Percentiles rank a stretch among this genome's conserved stretches.
phyloP scores from a whole-genome alignment of 2,797 vertebrate species.

The Mallotus villosus region DNA sequence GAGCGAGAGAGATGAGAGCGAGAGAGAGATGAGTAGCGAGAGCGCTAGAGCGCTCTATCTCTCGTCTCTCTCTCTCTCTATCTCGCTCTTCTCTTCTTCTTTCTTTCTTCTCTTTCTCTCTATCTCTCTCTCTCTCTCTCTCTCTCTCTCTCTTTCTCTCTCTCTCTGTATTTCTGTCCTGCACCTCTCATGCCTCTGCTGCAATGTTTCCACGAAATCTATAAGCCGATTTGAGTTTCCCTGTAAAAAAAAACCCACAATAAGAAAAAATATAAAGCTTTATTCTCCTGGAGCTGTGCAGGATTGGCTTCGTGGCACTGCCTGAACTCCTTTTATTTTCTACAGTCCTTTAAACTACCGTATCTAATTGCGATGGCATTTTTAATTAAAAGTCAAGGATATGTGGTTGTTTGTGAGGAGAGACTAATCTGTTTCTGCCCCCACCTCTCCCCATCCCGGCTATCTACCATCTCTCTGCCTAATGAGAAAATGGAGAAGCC shows the following conservation, averaged over 20 bases:
- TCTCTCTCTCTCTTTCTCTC: no score
- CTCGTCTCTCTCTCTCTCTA: constrained; percentile 57
- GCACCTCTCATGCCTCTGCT: constrained; percentile 63
- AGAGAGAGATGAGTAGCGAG: no score
- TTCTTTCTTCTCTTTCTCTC: constrained; percentile 27
- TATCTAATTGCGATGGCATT: constrained; percentile 84
- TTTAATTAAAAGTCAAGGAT: constrained; percentile 86
- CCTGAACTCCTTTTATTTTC: constrained; percentile 71
- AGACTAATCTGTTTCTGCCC: constrained; percentile 78
- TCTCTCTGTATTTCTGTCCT: constrained; percentile 58
- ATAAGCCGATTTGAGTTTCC: constrained; percentile 79
- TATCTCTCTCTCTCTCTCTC: constrained; percentile 26
- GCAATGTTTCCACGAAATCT: constrained; percentile 65
- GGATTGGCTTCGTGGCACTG: constrained; percentile 75
- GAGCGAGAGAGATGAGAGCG: no score
- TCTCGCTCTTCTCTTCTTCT: constrained; percentile 49
- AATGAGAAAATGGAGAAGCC: constrained; percentile 77
- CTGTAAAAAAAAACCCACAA: constrained; percentile 63
- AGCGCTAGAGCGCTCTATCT: no score
- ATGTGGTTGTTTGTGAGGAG: constrained; percentile 80
- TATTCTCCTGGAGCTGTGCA: constrained; percentile 71
- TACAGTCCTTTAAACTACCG: constrained; percentile 75
- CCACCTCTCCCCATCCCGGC: constrained; percentile 61
- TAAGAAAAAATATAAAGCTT: constrained; percentile 73
- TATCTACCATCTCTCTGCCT: constrained; percentile 80